A percentile compares a stretch with the other conserved stretches of the same genome.
These are phyloP conservation scores for Strix aluco DNA, from an alignment of 2,113 vertebrate species.

Conservation along the genomic window DNA sequence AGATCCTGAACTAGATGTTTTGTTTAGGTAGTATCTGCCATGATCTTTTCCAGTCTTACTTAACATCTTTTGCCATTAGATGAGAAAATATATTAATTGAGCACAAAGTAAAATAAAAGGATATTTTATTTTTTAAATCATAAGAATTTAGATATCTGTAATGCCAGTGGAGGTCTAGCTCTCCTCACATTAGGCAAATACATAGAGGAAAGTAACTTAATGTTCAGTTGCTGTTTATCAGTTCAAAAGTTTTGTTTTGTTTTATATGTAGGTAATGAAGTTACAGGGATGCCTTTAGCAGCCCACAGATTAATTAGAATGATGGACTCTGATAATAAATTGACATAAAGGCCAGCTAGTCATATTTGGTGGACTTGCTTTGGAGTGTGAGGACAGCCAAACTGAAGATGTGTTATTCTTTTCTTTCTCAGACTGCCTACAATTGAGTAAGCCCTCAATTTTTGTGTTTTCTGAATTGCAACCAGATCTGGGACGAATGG, in stretches of 20 bases:
- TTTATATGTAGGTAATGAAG: neutral
- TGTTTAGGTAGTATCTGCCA: neutral
- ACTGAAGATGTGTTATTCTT: neutral
- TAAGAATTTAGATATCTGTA: neutral
- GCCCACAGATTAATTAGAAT: neutral
- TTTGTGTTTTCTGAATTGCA: neutral
- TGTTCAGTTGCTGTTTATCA: neutral
- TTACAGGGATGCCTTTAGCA: neutral
- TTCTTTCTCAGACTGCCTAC: neutral
- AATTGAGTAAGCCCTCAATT: neutral
- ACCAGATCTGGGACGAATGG: neutral
- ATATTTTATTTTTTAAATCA: neutral
- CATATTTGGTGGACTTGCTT: neutral
- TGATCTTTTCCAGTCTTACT: neutral
- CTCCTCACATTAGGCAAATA: neutral
- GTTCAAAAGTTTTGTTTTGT: neutral
- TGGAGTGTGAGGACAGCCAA: neutral
- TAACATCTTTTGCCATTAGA: neutral
- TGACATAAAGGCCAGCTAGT: neutral
- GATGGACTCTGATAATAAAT: neutral
- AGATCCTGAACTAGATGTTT: neutral
- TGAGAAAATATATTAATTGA: neutral
- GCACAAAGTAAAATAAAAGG: neutral
- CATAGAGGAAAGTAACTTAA: neutral
- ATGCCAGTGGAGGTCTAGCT: neutral